Base-by-base conservation (phyloP, 2,113 vertebrate species). In the Pycnonotus jocosus region DNA sequence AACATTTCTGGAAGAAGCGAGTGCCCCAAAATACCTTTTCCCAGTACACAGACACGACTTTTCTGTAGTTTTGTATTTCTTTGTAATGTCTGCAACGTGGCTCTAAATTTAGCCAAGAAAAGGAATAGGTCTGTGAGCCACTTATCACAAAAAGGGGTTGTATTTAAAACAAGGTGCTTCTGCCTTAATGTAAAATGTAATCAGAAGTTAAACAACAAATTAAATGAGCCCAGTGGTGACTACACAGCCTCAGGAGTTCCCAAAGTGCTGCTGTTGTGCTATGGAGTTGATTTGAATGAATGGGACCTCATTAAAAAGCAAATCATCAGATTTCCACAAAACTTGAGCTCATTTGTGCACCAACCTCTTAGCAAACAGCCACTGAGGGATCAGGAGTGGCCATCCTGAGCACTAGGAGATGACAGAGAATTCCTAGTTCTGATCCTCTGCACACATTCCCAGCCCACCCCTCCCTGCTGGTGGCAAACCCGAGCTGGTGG, bases 401-500 rank as follows among this genome's bases (percentile, higher is more conserved):
- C 0, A 0, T 3, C 7, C 42, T 1, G 42, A 69, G 11, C 15
- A 6, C 25, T 2, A 33, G 69, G 50, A 54, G 51, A 19, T 0
- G 1, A 44, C 1, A 22, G 42, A 14, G 19, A 60, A 27, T 1
- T n/a, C 40, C 31, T 1, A 7, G 3, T 5, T 35, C 38, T 10
- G 35, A 25, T 6, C 10, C 58, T 4, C 9, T 6, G 6, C 54
- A 12, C 27, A 2, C 10, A 53, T 7, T n/a, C 15, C 79, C 35
- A 18, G 3, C 3, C 33, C 31, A 2, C 0, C 15, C 56, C 6
- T 2, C 51, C 35, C 33, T 3, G 3, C 3, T 47, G 15, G 1
- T 0, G 16, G 68, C 68, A 72, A 9, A 40, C 1, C 11, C 0
- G 20, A 23, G 64, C 7, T 2, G 60, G 8, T 0, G 3, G 17